Evolutionary conservation across 2,113 vertebrate species (phyloP), one percentile per base, ranked within the genome.

Genomic region (Sigmodon hispidus): DNA sequence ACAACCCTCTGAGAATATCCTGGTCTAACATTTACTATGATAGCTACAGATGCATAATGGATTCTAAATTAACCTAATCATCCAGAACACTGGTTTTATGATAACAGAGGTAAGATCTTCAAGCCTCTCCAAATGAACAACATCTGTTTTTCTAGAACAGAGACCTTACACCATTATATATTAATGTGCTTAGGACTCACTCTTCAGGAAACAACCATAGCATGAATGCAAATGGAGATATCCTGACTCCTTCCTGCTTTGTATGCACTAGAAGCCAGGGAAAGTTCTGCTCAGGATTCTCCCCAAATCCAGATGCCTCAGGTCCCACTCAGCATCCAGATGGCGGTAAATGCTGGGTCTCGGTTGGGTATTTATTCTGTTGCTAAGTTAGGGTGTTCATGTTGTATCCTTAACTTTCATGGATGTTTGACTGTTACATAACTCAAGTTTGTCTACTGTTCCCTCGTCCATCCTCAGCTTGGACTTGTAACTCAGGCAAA

Each of bases 31-130:
- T 89, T 91, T 83, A 81, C 63, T 5, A 29, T 21, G 89, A 87
- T 0, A 0, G 67, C 61, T 19, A 0, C 26, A 48, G 85, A 87
- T 48, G 40, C 89, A 29, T 83, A 65, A 77, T 57, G 81, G 89
- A 67, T 93, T 87, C 90, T 79, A 73, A 85, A 36, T 22, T 83
- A 90, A 45, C 1, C 11, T 19, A 36, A 26, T 89, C 93, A 90
- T 87, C 90, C 91, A 48, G 96, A 94, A 90, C 85, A 15, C 76
- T 9, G 52, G 93, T 76, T 88, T 95, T 86, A 7, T 83, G 93
- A 96, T 76, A 96, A 96, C 86, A 85, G 24, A 63, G 61, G 61
- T 63, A 63, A 63, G 61, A 63, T 26, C 61, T 63, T 26, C 61
- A 63, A 7, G n/a, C n/a, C n/a, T n/a, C n/a, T n/a, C n/a, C n/a